A percentile compares a stretch with the other conserved stretches of the same genome.
phyloP scores from a whole-genome alignment of 2,113 vertebrate genomes.

The Gymnobelideus leadbeateri region DNA sequence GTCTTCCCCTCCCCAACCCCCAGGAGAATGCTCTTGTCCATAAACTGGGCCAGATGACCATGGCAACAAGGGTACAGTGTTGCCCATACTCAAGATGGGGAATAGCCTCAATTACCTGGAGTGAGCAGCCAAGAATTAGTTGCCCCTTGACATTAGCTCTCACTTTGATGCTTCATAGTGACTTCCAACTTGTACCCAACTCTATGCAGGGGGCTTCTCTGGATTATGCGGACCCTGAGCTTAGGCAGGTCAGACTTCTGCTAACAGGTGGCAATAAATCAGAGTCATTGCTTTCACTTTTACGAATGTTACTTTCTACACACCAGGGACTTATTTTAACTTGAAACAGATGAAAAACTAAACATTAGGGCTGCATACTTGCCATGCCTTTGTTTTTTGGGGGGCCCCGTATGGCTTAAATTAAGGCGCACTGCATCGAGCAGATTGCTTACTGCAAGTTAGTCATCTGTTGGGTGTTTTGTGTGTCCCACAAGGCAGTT shows the following conservation, averaged over 20 bases:
- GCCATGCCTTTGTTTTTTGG: constrained; percentile 77
- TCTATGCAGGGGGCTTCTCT: background rate
- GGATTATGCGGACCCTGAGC: background rate
- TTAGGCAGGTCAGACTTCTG: constrained; percentile 46
- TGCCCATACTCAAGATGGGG: background rate
- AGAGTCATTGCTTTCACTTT: constrained; percentile 79
- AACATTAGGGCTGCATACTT: constrained; percentile 73
- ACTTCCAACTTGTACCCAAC: background rate
- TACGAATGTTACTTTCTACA: constrained; percentile 80
- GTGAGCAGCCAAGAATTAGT: background rate
- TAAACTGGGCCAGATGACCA: constrained; percentile 79
- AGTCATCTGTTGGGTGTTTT: constrained; percentile 86
- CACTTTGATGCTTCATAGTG: background rate
- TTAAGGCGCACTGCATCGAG: constrained; percentile 81
- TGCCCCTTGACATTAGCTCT: background rate
- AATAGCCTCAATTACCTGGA: constrained; percentile 27
- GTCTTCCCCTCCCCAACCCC: constrained; percentile 26
- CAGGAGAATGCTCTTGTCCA: constrained; percentile 80
- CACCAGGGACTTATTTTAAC: constrained; percentile 82
- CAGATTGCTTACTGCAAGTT: constrained; percentile 80
- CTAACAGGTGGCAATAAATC: constrained; percentile 85
- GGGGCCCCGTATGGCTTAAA: constrained; percentile 83
- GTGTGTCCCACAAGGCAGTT: constrained; percentile 82
- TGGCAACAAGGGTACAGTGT: background rate
- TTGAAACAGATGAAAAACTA: constrained; percentile 83